Evolutionary conservation across 2,113 vertebrate species (phyloP).

Genomic region (Cyanoramphus novaezelandiae): DNA sequence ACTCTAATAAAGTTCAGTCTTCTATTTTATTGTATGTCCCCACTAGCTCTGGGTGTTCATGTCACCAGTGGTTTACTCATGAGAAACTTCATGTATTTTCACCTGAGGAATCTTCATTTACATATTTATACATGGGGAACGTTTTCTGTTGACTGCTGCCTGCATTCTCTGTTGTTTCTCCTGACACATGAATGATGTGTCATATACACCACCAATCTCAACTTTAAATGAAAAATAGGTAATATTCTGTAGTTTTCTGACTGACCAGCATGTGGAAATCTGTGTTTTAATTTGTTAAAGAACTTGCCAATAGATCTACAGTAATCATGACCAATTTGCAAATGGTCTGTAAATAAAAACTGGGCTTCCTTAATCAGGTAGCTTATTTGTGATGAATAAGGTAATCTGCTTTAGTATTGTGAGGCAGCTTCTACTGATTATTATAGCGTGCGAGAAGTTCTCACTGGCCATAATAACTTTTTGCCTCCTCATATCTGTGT

Average conservation of each 20-base stretch:
- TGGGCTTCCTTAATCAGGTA: not conserved
- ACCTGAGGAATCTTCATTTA: not conserved
- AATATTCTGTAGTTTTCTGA: not conserved
- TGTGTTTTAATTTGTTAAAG: not conserved
- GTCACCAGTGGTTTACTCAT: accelerated
- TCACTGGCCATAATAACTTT: not conserved
- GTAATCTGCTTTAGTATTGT: not conserved
- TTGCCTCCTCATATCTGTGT: not conserved
- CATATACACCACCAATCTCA: not conserved
- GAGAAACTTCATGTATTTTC: not conserved
- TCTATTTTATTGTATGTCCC: not conserved
- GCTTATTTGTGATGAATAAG: not conserved
- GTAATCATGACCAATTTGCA: not conserved
- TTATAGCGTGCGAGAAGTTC: not conserved
- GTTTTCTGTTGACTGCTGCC: not conserved
- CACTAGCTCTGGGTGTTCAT: not conserved
- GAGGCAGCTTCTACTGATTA: not conserved
- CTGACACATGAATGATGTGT: not conserved
- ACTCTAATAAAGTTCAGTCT: not conserved
- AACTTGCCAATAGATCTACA: not conserved
- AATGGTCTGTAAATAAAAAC: not conserved
- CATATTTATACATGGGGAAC: not conserved
- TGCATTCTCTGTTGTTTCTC: not conserved
- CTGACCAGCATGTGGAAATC: not conserved
- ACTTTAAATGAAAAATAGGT: not conserved